Evolutionary conservation across 2,113 vertebrate genomes (phyloP).

Genomic region (Strix aluco): DNA sequence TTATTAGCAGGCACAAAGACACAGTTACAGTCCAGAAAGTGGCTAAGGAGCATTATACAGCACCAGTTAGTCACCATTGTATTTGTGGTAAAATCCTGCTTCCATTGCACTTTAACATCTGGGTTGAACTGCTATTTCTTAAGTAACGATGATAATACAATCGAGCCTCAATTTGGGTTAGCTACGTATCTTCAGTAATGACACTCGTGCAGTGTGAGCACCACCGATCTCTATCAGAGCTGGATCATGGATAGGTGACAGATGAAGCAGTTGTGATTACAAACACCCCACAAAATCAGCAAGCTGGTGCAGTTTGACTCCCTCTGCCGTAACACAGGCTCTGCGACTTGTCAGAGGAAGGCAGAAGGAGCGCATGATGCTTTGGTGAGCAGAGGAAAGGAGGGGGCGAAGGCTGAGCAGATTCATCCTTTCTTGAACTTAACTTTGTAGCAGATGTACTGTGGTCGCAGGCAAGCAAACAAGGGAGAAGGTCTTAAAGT

Average conservation of each 20-base stretch:
- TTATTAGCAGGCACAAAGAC: background rate
- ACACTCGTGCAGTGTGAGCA: background rate
- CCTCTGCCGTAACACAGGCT: background rate
- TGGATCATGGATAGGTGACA: background rate
- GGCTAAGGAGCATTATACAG: background rate
- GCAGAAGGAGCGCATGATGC: background rate
- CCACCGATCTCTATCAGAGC: background rate
- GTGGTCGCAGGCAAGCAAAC: constrained; percentile 26
- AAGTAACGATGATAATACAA: background rate
- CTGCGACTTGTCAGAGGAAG: background rate
- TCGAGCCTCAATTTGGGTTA: fast-evolving
- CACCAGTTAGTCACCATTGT: background rate
- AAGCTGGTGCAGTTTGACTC: background rate
- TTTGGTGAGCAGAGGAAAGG: background rate
- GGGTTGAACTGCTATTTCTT: background rate
- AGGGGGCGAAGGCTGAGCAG: background rate
- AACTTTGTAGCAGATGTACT: constrained; percentile 7
- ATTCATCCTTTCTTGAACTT: background rate
- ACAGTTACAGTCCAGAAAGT: background rate
- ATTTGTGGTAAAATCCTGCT: background rate
- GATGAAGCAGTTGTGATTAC: background rate
- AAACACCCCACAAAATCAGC: background rate
- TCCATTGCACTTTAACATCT: background rate
- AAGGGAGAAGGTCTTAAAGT: background rate
- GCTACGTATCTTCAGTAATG: background rate